Evolutionary conservation across 2,113 vertebrate genomes (phyloP).

Genomic region (Pomatostomus ruficeps): DNA sequence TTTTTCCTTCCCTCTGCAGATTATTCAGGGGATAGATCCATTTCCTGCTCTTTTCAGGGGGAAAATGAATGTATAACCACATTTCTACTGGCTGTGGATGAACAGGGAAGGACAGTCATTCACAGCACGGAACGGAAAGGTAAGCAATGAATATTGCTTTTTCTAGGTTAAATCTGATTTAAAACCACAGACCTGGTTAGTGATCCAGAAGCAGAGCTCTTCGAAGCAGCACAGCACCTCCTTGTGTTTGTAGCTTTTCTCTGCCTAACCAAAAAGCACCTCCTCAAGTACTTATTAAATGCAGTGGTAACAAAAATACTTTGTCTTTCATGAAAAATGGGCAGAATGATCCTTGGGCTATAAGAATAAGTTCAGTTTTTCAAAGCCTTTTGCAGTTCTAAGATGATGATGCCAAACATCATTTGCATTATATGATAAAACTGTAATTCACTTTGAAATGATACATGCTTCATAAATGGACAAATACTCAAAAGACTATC

Average conservation of each 20-base stretch:
- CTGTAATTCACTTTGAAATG: neutral
- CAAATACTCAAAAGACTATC: neutral
- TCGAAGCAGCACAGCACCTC: neutral
- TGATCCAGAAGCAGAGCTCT: neutral
- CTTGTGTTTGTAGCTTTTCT: neutral
- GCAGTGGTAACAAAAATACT: neutral
- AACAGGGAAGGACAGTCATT: constrained; percentile 78
- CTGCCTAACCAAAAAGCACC: neutral
- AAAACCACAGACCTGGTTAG: neutral
- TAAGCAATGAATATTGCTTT: constrained; percentile 59
- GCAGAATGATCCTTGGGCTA: neutral
- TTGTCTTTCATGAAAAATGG: neutral
- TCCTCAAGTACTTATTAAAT: neutral
- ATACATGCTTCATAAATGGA: neutral
- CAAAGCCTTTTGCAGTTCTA: neutral
- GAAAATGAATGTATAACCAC: constrained; percentile 89
- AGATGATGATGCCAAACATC: neutral
- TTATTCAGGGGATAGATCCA: constrained; percentile 79
- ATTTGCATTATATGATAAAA: neutral
- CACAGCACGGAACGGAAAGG: constrained; percentile 83
- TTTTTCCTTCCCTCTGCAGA: constrained; percentile 74
- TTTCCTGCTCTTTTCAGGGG: constrained; percentile 82
- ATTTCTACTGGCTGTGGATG: constrained; percentile 79
- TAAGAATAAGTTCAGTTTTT: neutral
- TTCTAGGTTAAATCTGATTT: neutral